These are phyloP conservation scores for Rhipidura dahli DNA, from an alignment of 2,113 vertebrate genomes.

Conservation along the genomic window DNA sequence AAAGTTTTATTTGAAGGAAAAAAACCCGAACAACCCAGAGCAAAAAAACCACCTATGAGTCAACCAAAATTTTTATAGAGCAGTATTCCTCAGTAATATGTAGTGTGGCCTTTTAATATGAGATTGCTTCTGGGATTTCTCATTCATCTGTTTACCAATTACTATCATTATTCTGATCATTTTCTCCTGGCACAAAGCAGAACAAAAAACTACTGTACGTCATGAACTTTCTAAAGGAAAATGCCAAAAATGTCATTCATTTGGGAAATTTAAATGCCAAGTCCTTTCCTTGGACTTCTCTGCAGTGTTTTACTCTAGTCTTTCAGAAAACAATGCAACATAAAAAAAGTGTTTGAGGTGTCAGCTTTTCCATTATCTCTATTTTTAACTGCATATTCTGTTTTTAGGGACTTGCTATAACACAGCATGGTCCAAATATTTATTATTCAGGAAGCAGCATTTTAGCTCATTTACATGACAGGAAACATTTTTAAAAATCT, in stretches of 20 bases:
- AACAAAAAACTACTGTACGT: background rate
- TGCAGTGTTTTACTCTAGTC: background rate
- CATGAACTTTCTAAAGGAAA: background rate
- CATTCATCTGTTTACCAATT: slow-evolving; percentile 25
- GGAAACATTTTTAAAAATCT: background rate
- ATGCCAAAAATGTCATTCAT: slow-evolving; percentile 19
- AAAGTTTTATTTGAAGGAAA: background rate
- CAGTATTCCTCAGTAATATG: background rate
- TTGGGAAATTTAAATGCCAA: background rate
- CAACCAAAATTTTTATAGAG: background rate
- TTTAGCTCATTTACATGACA: slow-evolving; percentile 8
- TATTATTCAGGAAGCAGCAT: background rate
- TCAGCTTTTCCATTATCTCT: background rate
- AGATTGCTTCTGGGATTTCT: slow-evolving; percentile 13
- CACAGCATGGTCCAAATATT: background rate
- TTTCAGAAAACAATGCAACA: background rate
- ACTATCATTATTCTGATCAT: background rate
- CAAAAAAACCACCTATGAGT: background rate
- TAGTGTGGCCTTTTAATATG: background rate
- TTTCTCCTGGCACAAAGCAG: background rate
- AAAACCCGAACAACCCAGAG: accelerated
- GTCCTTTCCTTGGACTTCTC: background rate
- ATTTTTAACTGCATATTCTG: background rate
- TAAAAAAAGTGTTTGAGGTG: background rate
- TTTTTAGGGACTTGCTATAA: background rate